A percentile compares a stretch with the other conserved stretches of the same genome.
Evolutionary conservation across 2,888 invertebrate species (phyloP).

Genomic region (Yponomeuta cagnagella): DNA sequence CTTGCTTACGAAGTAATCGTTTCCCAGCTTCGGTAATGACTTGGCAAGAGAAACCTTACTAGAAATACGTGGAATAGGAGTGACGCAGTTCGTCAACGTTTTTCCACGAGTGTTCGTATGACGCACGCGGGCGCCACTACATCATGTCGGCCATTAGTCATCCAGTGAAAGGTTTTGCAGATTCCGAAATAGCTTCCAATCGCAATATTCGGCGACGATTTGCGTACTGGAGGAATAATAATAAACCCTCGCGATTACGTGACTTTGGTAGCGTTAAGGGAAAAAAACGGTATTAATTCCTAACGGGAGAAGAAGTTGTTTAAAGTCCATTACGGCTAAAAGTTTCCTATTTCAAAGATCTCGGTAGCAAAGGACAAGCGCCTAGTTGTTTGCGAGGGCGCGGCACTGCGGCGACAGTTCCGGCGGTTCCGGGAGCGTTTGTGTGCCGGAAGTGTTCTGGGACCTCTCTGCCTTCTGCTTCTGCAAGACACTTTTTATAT

Average conservation of each 20-base stretch:
- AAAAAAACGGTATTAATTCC: conserved; percentile 9
- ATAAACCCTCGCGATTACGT: conserved; percentile 5
- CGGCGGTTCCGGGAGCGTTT: conserved; percentile 41
- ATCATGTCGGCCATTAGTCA: conserved; percentile 6
- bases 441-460: conserved; percentile 45
- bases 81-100: conserved; percentile 2
- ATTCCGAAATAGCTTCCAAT: conserved; percentile 2
- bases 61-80: not conserved
- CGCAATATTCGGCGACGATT: conserved; percentile 6
- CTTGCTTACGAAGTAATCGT: not conserved
- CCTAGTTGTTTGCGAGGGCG: conserved; percentile 2
- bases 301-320: conserved; percentile 6
- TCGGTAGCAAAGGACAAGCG: conserved; percentile 5
- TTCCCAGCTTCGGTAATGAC: not conserved
- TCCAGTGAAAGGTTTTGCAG: not conserved
- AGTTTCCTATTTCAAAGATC: conserved; percentile 12
- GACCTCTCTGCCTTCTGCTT: conserved; percentile 2
- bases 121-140: conserved; percentile 5
- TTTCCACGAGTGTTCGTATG: conserved; percentile 8
- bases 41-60: not conserved
- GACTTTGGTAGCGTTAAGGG: not conserved
- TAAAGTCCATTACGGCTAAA: conserved; percentile 13
- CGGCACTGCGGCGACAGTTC: conserved; percentile 34
- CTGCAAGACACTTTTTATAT: conserved; percentile 5
- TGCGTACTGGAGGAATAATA: conserved; percentile 10